These are phyloP conservation scores for Lydus trimaculatus DNA, from an alignment of 2,888 invertebrate genomes.

Conservation along the genomic window DNA sequence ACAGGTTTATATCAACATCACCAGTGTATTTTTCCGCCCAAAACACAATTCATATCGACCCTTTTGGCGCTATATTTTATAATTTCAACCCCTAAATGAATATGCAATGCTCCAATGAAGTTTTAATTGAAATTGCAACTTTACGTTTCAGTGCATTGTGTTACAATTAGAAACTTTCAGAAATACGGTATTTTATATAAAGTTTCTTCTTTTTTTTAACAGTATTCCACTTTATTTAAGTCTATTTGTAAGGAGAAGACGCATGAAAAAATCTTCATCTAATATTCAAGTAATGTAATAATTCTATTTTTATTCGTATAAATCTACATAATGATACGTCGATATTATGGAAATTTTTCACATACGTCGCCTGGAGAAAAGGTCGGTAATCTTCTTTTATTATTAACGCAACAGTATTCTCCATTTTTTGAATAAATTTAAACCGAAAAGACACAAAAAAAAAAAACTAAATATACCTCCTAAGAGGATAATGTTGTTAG, in stretches of 20 bases:
- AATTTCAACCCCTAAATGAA: background rate
- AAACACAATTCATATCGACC: background rate
- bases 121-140: background rate
- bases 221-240: background rate
- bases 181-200: background rate
- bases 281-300: slow-evolving; percentile 28
- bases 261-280: background rate
- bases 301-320: slow-evolving; percentile 24
- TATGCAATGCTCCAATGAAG: background rate
- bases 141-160: background rate
- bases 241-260: background rate
- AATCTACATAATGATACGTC: slow-evolving; percentile 29
- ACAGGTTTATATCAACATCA: background rate
- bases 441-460: background rate
- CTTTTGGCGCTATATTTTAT: background rate
- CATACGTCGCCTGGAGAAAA: slow-evolving; percentile 14
- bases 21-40: background rate
- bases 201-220: no score
- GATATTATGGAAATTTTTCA: slow-evolving; percentile 26
- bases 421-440: background rate
- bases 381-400: background rate
- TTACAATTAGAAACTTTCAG: background rate
- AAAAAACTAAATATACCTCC: background rate
- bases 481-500: background rate
- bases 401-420: background rate